Evolutionary conservation across 2,797 vertebrate species (phyloP), one percentile per base, ranked within the genome.

Genomic region (Oreochromis grahami): DNA sequence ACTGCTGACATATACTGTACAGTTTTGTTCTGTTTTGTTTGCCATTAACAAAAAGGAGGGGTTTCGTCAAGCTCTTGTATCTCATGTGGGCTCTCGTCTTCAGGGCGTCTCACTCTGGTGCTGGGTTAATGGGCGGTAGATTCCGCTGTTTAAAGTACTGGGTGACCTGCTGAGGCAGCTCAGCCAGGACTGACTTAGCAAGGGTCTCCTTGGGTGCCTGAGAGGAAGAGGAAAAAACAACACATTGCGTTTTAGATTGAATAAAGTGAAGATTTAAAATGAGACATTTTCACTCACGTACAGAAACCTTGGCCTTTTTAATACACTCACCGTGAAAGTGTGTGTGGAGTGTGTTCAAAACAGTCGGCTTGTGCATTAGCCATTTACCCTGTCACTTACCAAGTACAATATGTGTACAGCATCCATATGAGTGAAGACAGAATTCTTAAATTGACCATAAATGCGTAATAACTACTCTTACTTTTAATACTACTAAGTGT

Each of bases 91-190:
- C 68, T 86, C 48, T 53, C 3, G 48, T 51, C 21, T 26, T 53
- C 1, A 1, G 56, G 77, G 3, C 2, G 51, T 78, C 84, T 97
- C 97, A 99, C 79, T 98, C 97, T 0, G 96, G 96, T 36, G 97
- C 97, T 0, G 96, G 93, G 95, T 97, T 97, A 95, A 94, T 95
- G 76, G 98, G 98, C 0, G 98, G 96, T 92, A 99, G 93, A 94
- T 98, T 99, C 93, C 97, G 95, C 93, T 98, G 98, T 94, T 99
- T 99, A 95, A 99, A 99, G 93, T 99, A 99, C 96, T 99, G 98
- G 76, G 98, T 98, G 11, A 99, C 98, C 95, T 99, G 98, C 94
- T 99, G 98, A 50, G 98, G 98, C 87, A 99, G 96, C 91, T 99
- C 98, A 0, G 98, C 98, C 96, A 99, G 93, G 82, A 99, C 98